Conservation (phyloP, 2,888 invertebrate genomes). For the Erannis defoliaria region DNA sequence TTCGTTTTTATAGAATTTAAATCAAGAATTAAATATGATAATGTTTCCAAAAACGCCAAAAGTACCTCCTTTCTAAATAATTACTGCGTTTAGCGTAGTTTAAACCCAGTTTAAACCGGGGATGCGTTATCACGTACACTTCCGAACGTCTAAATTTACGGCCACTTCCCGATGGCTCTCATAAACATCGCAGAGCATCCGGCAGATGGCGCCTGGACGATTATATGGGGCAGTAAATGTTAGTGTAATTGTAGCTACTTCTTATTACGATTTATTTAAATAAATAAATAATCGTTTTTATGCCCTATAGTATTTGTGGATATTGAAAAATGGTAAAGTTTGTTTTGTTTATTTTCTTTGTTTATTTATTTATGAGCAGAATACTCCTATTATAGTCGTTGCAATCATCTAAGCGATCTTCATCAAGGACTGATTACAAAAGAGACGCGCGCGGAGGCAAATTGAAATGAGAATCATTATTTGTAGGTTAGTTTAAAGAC, state of each 20-base stretch:
- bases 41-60: background rate
- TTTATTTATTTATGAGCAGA: no score
- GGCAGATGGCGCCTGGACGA: slow-evolving; percentile 78
- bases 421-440: no score
- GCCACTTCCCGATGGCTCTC: slow-evolving; percentile 79
- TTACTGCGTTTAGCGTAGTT: slow-evolving; percentile 62
- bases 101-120: slow-evolving; percentile 57
- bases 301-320: no score
- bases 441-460: no score
- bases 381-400: no score
- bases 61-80: slow-evolving; percentile 52
- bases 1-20: background rate
- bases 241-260: slow-evolving; percentile 22
- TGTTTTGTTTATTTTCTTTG: no score
- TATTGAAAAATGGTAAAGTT: no score
- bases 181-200: slow-evolving; percentile 85
- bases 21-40: background rate
- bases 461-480: no score
- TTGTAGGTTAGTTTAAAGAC: no score
- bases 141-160: slow-evolving; percentile 80
- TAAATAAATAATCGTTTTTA: background rate
- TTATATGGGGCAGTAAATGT: slow-evolving; percentile 60
- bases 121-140: slow-evolving; percentile 68
- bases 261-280: background rate
- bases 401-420: no score